Percentiles rank a stretch among this genome's conserved stretches.
Conservation (phyloP, 2,113 vertebrate species). For the Podilymbus podiceps region DNA sequence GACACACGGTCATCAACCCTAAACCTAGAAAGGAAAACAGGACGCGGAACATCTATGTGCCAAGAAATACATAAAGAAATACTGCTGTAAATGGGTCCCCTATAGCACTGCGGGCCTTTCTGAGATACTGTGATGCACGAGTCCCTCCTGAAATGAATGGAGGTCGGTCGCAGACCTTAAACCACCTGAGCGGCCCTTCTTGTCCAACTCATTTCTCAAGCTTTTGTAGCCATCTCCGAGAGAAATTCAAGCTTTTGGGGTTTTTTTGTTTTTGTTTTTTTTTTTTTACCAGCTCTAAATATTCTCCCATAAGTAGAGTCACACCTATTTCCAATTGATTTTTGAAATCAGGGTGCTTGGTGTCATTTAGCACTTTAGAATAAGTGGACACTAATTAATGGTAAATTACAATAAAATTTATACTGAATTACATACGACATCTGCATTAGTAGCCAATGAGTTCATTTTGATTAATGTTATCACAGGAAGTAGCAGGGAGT, state of each 20-base stretch:
- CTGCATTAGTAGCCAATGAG: constrained; percentile 37
- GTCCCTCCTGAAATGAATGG: background rate
- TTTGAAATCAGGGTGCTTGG: background rate
- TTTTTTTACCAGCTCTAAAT: background rate
- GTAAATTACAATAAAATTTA: constrained; percentile 49
- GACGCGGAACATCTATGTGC: fast-evolving
- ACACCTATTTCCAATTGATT: background rate
- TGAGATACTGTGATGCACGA: background rate
- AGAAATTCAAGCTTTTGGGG: background rate
- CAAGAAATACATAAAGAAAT: background rate
- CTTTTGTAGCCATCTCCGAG: background rate
- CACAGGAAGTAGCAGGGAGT: constrained; percentile 33
- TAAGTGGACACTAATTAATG: constrained; percentile 60
- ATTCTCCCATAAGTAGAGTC: background rate
- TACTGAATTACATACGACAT: constrained; percentile 30
- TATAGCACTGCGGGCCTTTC: background rate
- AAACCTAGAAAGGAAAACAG: background rate
- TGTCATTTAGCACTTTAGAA: constrained; percentile 16
- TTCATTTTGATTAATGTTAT: constrained; percentile 50
- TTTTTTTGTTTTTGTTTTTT: too few species aligned
- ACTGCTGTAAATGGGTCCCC: background rate
- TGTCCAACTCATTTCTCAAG: background rate
- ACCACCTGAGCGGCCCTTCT: background rate
- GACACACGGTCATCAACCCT: background rate
- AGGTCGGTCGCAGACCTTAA: background rate